phyloP scores from a whole-genome alignment of 2,888 invertebrate genomes.

The Escarpia spicata region DNA sequence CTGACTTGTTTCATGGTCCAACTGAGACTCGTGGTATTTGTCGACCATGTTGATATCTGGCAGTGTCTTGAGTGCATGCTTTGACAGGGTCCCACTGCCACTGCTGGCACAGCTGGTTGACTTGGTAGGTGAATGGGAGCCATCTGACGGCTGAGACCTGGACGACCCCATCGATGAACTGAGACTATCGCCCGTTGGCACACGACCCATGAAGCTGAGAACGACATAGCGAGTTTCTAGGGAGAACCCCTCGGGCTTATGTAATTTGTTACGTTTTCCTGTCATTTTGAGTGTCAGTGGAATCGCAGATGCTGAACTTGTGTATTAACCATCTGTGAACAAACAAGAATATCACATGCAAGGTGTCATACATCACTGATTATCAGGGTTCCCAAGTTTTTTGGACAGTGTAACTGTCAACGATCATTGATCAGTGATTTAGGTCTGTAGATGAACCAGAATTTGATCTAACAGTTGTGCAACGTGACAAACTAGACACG shows the following conservation, averaged over 20 bases:
- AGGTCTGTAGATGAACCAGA: neutral
- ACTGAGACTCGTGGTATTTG: neutral
- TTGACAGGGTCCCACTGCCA: neutral
- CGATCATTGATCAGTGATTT: neutral
- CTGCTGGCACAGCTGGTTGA: neutral
- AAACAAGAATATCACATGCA: slow-evolving; percentile 1
- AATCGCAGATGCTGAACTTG: neutral
- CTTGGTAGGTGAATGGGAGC: neutral
- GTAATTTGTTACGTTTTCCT: neutral
- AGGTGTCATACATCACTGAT: neutral
- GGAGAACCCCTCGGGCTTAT: neutral
- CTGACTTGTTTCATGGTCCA: neutral
- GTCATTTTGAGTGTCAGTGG: neutral
- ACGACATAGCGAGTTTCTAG: neutral
- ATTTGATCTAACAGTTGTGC: neutral
- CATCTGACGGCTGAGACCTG: neutral
- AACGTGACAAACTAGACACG: neutral
- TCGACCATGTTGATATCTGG: neutral
- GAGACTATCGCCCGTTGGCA: neutral
- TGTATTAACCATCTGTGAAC: neutral
- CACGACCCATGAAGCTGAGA: neutral
- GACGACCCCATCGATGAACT: neutral
- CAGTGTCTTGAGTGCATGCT: neutral
- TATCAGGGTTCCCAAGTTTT: neutral
- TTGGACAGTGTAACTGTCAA: neutral